Base-by-base conservation (phyloP, 2,888 invertebrate species). In the Lacanobia oleracea region DNA sequence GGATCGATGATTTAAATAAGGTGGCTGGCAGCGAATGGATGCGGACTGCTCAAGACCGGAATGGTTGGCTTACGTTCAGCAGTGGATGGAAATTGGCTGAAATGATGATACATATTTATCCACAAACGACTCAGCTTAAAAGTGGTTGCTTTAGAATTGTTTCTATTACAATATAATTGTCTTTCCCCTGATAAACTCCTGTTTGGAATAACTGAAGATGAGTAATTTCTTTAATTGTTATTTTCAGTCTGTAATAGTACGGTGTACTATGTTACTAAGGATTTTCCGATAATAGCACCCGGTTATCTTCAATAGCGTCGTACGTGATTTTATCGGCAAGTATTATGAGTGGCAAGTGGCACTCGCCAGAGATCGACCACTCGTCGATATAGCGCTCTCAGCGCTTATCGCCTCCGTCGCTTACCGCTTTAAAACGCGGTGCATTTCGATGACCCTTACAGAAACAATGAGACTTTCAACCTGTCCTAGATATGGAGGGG, bases 301-400 rank as follows among this genome's bases (percentile, higher is more conserved):
- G 37, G n/a, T 67, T 33, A 14, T 64, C 21, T 51, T 53, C 4
- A 67, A 71, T 69, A 67, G 66, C 21, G 18, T 67, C 66, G 83
- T 80, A 85, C 85, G 85, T 85, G 85, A 86, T 86, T 86, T 87
- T 87, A 85, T 85, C 87, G 72, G 40, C 54, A 67, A 73, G 84
- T 85, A 77, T 85, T 81, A 87, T 75, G 81, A 79, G 81, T 66
- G 56, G n/a, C 67, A 73, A 81, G 78, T 75, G 78, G 71, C 91
- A 91, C 93, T 94, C 89, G 88, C 83, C 89, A 83, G 87, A 86
- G 92, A 93, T 92, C 93, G 92, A 85, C 88, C 93, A 91, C 93
- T 94, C 89, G 86, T 92, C 89, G 88, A 87, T 87, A 89, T 81
- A 91, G 92, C 92, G 85, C 91, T 91, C 94, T 94, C 93, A 89